Evolutionary conservation across 1,140 invertebrate species (phyloP), one percentile per base, ranked within the genome.

Genomic region (Lepidostoma basale): DNA sequence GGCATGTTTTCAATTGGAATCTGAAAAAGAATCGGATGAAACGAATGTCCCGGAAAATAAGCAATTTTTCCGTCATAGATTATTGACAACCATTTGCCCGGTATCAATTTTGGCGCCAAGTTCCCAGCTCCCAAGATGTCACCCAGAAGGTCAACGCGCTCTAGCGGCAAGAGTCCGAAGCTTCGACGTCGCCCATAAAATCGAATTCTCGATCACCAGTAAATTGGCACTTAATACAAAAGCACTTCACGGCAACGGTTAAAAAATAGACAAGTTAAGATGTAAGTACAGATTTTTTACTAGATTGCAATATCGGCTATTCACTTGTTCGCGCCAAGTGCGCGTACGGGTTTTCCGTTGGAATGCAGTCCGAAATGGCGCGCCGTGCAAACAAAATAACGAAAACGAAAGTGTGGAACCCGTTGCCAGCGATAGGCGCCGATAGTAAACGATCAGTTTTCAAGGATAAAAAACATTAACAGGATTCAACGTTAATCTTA

Each of bases 381-480:
- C 62, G 58, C 14, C 33, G 3, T 36, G 16, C 58, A 60, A 68
- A 54, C 36, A 67, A 62, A 71, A 71, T 59, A 66, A 62, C 45
- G 69, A 68, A 68, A 71, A 54, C 40, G 69, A 71, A 71, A 71
- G 69, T 71, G 58, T n/a, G 59, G 33, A 60, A 68, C 40, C 59
- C 49, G 52, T 30, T 63, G 20, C 26, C 40, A 23, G 65, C n/a
- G n/a, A n/a, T n/a, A n/a, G n/a, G 65, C 65, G 65, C 65, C 65
- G 39, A 58, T 36, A 36, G 39, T 14, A 33, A 67, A 9, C 52
- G 33, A 9, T 23, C 26, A 33, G 52, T 36, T 39, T 56, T 56
- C 52, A 56, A 56, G 52, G 52, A 56, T 56, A 23, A 8, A 22
- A 56, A 39, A 33, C 16, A 16, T 8, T 36, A 56, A 56, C 52